Evolutionary conservation across 30 jellyfish, hydroid and myxozoan genomes (phyloP).

Genomic region (Hydractinia echinata): DNA sequence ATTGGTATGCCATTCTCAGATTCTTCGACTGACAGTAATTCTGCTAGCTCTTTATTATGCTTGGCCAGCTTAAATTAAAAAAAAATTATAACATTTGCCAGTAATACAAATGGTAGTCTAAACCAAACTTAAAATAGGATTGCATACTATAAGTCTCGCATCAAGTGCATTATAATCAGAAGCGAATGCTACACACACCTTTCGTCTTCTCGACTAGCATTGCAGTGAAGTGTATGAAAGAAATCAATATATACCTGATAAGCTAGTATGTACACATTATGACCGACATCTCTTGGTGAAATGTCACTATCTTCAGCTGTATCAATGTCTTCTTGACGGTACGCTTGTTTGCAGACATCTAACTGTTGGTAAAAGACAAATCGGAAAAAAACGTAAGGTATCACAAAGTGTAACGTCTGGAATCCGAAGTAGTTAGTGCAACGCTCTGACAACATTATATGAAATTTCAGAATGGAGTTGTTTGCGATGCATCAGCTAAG

Average conservation of each 20-base stretch:
- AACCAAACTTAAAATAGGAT: not conserved
- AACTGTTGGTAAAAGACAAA: conserved; percentile 32
- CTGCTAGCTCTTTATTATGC: conserved; percentile 86
- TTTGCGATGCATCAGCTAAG: too few relatives aligned
- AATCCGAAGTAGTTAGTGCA: too few relatives aligned
- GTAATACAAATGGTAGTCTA: too few relatives aligned
- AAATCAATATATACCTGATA: conserved; percentile 53
- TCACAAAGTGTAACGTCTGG: too few relatives aligned
- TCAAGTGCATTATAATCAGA: not conserved
- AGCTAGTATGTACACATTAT: conserved; percentile 91
- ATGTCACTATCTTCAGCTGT: conserved; percentile 75
- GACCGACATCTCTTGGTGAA: conserved; percentile 99
- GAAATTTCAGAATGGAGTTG: too few relatives aligned
- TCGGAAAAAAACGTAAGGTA: too few relatives aligned
- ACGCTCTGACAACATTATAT: too few relatives aligned
- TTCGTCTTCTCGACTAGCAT: too few relatives aligned
- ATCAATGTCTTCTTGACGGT: conserved; percentile 85
- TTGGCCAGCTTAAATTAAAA: conserved; percentile 64
- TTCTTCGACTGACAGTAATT: conserved; percentile 61
- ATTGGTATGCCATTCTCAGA: conserved; percentile 49
- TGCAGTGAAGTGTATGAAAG: not conserved
- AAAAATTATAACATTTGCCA: not conserved
- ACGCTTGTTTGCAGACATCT: conserved; percentile 90
- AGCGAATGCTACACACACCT: not conserved
- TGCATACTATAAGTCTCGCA: not conserved